phyloP scores from a whole-genome alignment of 2,113 vertebrate species.

The Brienomyrus brachyistius region DNA sequence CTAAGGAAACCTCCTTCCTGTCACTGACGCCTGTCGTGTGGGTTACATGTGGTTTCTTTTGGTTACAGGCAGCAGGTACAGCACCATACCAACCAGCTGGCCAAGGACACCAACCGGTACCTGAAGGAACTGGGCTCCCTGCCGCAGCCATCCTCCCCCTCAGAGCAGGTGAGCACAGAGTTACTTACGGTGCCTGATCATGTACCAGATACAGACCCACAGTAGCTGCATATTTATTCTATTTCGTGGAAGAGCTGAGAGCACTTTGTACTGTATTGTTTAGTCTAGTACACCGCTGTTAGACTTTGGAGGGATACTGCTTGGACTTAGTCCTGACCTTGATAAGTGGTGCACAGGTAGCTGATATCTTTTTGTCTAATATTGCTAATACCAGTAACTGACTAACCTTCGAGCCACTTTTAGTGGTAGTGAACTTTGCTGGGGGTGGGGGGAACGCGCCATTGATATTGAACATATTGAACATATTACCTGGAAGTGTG shows the following conservation, averaged over 20 bases:
- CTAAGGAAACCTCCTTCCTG: neutral
- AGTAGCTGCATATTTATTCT: neutral
- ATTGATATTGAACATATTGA: too few species aligned
- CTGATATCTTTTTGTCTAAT: neutral
- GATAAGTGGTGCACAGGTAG: neutral
- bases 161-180: constrained; percentile 67
- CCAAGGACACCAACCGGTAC: constrained; percentile 81
- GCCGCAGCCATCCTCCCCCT: constrained; percentile 65
- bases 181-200: neutral
- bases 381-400: neutral
- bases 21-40: neutral
- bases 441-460: too few species aligned
- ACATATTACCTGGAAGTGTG: neutral
- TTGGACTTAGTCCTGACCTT: neutral
- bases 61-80: constrained; percentile 73
- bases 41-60: constrained; percentile 19
- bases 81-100: constrained; percentile 77
- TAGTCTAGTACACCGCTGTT: neutral
- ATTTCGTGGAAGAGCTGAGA: neutral
- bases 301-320: neutral
- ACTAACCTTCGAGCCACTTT: neutral
- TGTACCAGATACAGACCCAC: neutral
- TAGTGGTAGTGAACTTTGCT: neutral
- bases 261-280: neutral
- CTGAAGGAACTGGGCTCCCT: constrained; percentile 75